Conservation (phyloP, 2,888 invertebrate species). For the Trisateles emortualis region DNA sequence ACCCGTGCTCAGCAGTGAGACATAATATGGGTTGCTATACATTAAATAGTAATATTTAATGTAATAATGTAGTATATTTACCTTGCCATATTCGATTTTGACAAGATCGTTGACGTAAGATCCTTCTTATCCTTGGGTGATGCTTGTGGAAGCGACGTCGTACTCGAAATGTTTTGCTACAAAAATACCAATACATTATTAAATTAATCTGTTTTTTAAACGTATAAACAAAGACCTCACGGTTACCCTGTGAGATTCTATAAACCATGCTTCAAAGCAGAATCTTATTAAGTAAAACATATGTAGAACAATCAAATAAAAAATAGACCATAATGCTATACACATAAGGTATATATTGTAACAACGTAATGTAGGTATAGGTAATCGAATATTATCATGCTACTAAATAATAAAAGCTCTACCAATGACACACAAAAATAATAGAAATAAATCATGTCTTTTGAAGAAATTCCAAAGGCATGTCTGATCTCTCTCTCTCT, state of each 20-base stretch:
- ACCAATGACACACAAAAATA: background rate
- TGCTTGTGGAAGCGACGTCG: conserved; percentile 78
- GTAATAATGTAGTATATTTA: conserved; percentile 72
- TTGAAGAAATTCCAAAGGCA: background rate
- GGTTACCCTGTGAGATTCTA: conserved; percentile 39
- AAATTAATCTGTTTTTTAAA: background rate
- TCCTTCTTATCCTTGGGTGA: conserved; percentile 89
- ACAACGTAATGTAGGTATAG: background rate
- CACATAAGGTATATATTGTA: background rate
- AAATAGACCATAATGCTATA: background rate
- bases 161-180: conserved; percentile 87
- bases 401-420: conserved; percentile 8
- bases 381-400: conserved; percentile 1
- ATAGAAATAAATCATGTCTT: background rate
- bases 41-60: no score
- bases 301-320: background rate
- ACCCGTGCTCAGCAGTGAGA: no score
- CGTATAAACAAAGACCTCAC: conserved; percentile 24
- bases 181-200: conserved; percentile 39
- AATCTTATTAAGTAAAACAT: conserved; percentile 1
- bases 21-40: no score
- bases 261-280: conserved; percentile 33
- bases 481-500: no score
- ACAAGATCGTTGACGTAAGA: conserved; percentile 87
- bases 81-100: conserved; percentile 94